Percentiles rank a stretch among this genome's conserved stretches.
phyloP scores from a whole-genome alignment of 1,140 invertebrate species.

The Pogonognathellus flavescens region DNA sequence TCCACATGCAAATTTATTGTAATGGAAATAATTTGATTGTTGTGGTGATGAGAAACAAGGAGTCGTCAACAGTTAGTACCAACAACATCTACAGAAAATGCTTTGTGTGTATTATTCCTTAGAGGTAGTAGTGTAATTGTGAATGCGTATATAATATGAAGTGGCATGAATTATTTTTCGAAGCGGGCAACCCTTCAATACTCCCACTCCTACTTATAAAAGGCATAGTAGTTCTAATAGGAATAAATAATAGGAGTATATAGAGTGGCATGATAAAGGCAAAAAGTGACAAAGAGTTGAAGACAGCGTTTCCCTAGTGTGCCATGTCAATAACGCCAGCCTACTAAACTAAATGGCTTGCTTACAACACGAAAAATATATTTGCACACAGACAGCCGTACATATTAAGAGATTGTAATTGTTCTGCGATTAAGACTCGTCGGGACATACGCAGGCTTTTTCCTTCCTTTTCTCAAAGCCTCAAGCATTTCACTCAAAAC shows the following conservation, averaged over 20 bases:
- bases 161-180: slow-evolving; percentile 24
- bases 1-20: slow-evolving; percentile 48
- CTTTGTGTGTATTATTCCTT: no score
- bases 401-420: slow-evolving; percentile 23
- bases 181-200: neutral
- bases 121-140: no score
- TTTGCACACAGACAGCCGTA: neutral
- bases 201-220: no score
- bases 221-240: no score
- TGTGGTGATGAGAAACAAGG: slow-evolving; percentile 44
- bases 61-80: slow-evolving; percentile 15
- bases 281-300: slow-evolving; percentile 45
- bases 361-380: slow-evolving; percentile 13
- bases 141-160: no score
- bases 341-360: slow-evolving; percentile 35
- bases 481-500: no score
- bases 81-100: neutral
- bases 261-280: slow-evolving; percentile 29
- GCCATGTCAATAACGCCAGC: slow-evolving; percentile 40
- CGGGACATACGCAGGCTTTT: no score
- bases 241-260: neutral
- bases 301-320: slow-evolving; percentile 28
- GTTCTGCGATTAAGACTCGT: neutral
- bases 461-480: no score
- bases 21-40: slow-evolving; percentile 40